Evolutionary conservation across 2,797 vertebrate species (phyloP), one percentile per base, ranked within the genome.

Genomic region (Gallinago nigripennis): DNA sequence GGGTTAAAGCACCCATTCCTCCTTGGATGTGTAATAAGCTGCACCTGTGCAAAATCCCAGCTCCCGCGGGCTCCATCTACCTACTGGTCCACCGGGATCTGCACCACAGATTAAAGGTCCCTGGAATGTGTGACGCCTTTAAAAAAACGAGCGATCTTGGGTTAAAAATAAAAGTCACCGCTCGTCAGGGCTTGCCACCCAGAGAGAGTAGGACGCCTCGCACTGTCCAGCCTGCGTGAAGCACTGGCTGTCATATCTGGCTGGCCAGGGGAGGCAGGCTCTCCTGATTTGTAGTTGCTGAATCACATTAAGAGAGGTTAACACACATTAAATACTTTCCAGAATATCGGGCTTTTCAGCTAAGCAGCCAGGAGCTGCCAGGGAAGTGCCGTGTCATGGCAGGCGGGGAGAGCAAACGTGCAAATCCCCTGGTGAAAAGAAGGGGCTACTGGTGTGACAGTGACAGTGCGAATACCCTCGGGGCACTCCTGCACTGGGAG

Each of bases 341-440:
- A 79, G 86, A 94, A 90, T 91, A 76, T 56, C 28, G 77, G 73
- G 88, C 77, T 91, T 92, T 88, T 94, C 86, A 79, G 92, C 91
- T 85, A 35, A 85, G 91, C 84, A 16, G 84, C 4, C 68, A 84
- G 64, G 9, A 80, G 83, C 79, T 96, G 91, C 89, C 94, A 31
- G 91, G 79, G 95, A 96, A 94, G 68, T 94, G 95, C 91, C 92
- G 43, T 97, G 93, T 94, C 95, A 96, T 92, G 6, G 23, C 80
- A 84, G 83, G 71, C 33, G 4, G 77, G 70, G 77, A 91, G 53
- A 84, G 83, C 56, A 81, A 84, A 82, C 4, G 63, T 77, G 82
- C 87, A 77, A 80, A 92, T 83, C 24, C 35, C 16, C 3, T 28
- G 69, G 16, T 31, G 50, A 71, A 57, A 80, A 77, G 83, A 76